Conservation (phyloP, 2,113 vertebrate genomes). For the Hypomesus transpacificus region DNA sequence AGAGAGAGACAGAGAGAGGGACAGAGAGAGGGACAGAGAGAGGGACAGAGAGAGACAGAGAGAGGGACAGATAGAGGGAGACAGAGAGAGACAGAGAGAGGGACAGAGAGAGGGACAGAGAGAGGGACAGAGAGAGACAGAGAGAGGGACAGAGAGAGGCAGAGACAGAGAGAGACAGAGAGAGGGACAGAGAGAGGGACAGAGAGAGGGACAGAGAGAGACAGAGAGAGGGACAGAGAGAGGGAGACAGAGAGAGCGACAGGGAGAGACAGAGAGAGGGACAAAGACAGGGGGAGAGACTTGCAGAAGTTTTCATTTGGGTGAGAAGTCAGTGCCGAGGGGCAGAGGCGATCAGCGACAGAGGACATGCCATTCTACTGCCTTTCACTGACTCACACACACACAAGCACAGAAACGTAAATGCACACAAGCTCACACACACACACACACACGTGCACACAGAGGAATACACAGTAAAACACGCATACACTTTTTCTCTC, state of each 20-base stretch:
- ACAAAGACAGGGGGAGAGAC: conserved; percentile 51
- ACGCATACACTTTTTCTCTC: conserved; percentile 5
- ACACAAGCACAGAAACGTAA: conserved; percentile 12
- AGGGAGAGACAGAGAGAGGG: conserved; percentile 33
- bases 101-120: conserved; percentile 41
- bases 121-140: conserved; percentile 29
- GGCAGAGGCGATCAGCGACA: conserved; percentile 38
- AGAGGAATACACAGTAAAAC: conserved; percentile 18
- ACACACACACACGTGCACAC: conserved; percentile 20
- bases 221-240: no score
- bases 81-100: conserved; percentile 3
- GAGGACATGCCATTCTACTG: conserved; percentile 39
- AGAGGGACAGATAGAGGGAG: not conserved
- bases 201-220: no score
- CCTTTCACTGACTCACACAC: conserved; percentile 31
- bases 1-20: conserved; percentile 1
- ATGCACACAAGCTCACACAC: conserved; percentile 5
- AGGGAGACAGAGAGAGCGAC: conserved; percentile 3
- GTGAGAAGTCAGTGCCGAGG: conserved; percentile 66
- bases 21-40: not conserved
- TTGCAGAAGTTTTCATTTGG: conserved; percentile 65
- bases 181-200: not conserved
- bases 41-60: no score
- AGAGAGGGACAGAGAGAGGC: no score
- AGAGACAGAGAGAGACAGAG: conserved; percentile 2